Evolutionary conservation across 2,797 vertebrate genomes (phyloP), one percentile per base, ranked within the genome.

Genomic region (Mycteria americana): DNA sequence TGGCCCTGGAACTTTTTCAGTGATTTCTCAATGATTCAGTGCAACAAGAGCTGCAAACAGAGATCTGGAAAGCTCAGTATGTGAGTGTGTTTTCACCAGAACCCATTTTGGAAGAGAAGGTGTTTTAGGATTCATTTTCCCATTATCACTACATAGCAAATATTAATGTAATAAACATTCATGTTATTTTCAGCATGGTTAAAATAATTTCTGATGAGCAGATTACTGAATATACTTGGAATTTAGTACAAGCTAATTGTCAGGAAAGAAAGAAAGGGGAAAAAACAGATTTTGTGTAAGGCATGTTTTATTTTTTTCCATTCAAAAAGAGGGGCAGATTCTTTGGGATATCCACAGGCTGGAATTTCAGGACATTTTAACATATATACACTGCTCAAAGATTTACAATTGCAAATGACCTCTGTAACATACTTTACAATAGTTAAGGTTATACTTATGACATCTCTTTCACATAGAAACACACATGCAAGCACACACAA

Each of bases 201-300:
- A 89, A 97, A 97, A 96, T 93, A 95, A 91, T 54, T 85, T 30
- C 70, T 63, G 70, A 90, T 95, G 54, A 88, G 57, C 57, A 94
- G 80, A 96, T 95, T 96, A 95, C 59, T 79, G 89, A 95, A 78
- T 33, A 51, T 92, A 83, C 59, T 95, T 94, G 93, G 63, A 96
- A 93, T 78, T 81, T 80, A 92, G 91, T 89, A 80, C 70, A 77
- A 90, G 23, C 18, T 95, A 94, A 96, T 87, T 94, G 51, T 74
- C 92, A 85, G 78, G 14, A 78, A 95, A 94, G 91, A 89, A 78
- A 72, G 11, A 68, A 85, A 39, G 23, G n/a, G 15, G 30, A 67
- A 93, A 96, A 93, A 62, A 6, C 8, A 50, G 28, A 43, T 95
- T 93, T 95, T 93, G 28, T 69, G 56, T 51, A 28, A 81, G 64